Conservation (phyloP, 2,888 invertebrate species). For the Melinaea marsaeus region DNA sequence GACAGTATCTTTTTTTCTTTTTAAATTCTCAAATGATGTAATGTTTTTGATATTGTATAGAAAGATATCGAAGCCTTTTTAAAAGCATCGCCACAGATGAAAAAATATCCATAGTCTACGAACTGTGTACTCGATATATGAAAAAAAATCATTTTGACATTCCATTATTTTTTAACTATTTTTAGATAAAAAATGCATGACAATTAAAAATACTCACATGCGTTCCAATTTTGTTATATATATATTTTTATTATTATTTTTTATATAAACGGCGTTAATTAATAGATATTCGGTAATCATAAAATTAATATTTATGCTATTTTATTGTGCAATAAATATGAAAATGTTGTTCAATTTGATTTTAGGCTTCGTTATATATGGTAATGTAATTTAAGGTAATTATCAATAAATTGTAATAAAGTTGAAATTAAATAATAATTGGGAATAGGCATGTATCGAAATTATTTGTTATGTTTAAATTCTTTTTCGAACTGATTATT, state of each 20-base stretch:
- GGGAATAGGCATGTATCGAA: slow-evolving; percentile 66
- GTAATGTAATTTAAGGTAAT: slow-evolving; percentile 47
- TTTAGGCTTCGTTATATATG: slow-evolving; percentile 58
- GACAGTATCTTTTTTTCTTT: neutral
- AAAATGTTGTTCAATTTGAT: slow-evolving; percentile 61
- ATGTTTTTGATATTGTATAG: slow-evolving; percentile 14
- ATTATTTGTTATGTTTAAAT: slow-evolving; percentile 66
- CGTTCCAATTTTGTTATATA: slow-evolving; percentile 33
- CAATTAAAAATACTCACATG: slow-evolving; percentile 36
- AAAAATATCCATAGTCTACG: neutral
- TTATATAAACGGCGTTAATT: slow-evolving; percentile 38
- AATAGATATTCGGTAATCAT: slow-evolving; percentile 50
- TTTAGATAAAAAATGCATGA: slow-evolving; percentile 30
- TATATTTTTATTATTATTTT: slow-evolving; percentile 21
- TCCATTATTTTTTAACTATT: slow-evolving; percentile 22
- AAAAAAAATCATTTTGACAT: slow-evolving; percentile 14
- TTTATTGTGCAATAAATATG: slow-evolving; percentile 72
- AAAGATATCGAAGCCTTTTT: slow-evolving; percentile 22
- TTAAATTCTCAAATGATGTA: neutral
- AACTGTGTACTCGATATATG: neutral
- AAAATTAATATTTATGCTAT: slow-evolving; percentile 57
- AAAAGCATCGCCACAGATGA: neutral
- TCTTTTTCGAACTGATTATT: slow-evolving; percentile 49
- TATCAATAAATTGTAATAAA: slow-evolving; percentile 69
- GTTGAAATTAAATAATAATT: slow-evolving; percentile 62